These are phyloP conservation scores for Neodiprion virginianus DNA, from an alignment of 1,140 invertebrate genomes.

Conservation along the genomic window DNA sequence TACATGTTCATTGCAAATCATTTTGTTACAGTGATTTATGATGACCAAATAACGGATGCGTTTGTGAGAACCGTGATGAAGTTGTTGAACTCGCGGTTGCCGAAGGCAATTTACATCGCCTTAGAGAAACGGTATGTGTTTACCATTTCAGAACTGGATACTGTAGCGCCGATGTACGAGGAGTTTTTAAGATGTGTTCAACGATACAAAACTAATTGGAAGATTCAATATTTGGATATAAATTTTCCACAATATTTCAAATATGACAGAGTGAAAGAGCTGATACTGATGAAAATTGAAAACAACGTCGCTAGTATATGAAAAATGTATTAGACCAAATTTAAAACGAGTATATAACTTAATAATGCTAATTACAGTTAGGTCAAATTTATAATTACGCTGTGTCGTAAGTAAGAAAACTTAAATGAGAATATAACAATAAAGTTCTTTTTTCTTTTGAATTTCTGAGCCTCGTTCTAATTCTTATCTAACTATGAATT, in stretches of 20 bases:
- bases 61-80: constrained; percentile 78
- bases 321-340: constrained; percentile 5
- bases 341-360: constrained; percentile 13
- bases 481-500: too few relatives aligned
- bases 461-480: not conserved
- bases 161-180: constrained; percentile 84
- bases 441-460: not conserved
- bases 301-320: constrained; percentile 21
- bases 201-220: constrained; percentile 62
- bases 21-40: constrained; percentile 80
- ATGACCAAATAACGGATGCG: constrained; percentile 81
- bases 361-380: constrained; percentile 17
- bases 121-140: constrained; percentile 89
- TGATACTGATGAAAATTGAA: constrained; percentile 77
- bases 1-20: constrained; percentile 4
- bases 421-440: too few relatives aligned
- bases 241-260: constrained; percentile 84
- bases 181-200: constrained; percentile 74
- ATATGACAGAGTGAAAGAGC: constrained; percentile 78
- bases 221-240: constrained; percentile 68
- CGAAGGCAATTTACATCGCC: constrained; percentile 76
- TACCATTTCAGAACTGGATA: constrained; percentile 79
- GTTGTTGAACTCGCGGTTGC: constrained; percentile 67
- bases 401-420: not conserved
- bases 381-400: constrained; percentile 7